Percentiles rank a stretch among this genome's conserved stretches.
Conservation (phyloP, 2,888 invertebrate genomes). For the Phalera bucephala region DNA sequence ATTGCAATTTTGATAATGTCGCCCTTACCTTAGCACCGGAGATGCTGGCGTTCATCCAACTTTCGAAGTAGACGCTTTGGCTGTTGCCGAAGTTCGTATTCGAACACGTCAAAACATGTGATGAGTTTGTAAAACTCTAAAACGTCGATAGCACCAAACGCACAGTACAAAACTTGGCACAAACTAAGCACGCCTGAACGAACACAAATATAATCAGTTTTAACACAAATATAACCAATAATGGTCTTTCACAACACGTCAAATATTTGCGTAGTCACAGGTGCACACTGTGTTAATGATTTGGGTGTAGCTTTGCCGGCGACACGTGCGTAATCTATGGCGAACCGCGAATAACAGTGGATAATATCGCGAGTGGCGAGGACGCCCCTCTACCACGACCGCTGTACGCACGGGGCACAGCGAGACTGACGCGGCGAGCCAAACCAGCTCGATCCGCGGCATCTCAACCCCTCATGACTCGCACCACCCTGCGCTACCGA, state of each 20-base stretch:
- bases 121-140: slow-evolving; percentile 47
- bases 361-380: slow-evolving; percentile 40
- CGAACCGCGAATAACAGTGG: slow-evolving; percentile 70
- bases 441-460: slow-evolving; percentile 37
- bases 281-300: slow-evolving; percentile 61
- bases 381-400: slow-evolving; percentile 62
- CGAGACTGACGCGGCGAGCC: slow-evolving; percentile 62
- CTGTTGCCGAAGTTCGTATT: slow-evolving; percentile 69
- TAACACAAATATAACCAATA: slow-evolving; percentile 57
- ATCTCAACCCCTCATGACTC: slow-evolving; percentile 53
- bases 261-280: slow-evolving; percentile 74
- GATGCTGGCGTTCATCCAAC: slow-evolving; percentile 81
- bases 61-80: slow-evolving; percentile 65
- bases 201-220: slow-evolving; percentile 52
- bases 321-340: slow-evolving; percentile 75
- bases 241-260: slow-evolving; percentile 73
- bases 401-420: slow-evolving; percentile 68
- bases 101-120: slow-evolving; percentile 56
- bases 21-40: slow-evolving; percentile 74
- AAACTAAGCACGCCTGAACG: slow-evolving; percentile 57
- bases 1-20: slow-evolving; percentile 34
- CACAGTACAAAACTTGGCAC: slow-evolving; percentile 58
- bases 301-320: slow-evolving; percentile 49
- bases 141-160: slow-evolving; percentile 41
- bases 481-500: slow-evolving; percentile 44